phyloP scores from a whole-genome alignment of 30 jellyfish, hydroid and myxozoan genomes.

The Aurelia sp. region DNA sequence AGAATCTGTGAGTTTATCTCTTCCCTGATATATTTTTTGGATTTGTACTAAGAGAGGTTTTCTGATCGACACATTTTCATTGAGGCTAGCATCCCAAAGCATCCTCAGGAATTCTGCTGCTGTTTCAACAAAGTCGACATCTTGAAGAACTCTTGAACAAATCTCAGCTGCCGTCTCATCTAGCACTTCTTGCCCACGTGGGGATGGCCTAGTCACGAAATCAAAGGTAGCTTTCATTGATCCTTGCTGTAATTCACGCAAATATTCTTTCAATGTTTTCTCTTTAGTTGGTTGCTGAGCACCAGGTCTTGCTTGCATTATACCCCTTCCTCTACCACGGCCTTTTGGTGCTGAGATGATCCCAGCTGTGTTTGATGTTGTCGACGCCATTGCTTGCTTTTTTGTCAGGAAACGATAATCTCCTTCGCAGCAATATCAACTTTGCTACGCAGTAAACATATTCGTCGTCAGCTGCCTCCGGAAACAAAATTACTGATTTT shows the following conservation, averaged over 20 bases:
- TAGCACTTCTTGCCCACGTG: conserved; percentile 1
- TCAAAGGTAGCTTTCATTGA: conserved; percentile 13
- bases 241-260: conserved; percentile 10
- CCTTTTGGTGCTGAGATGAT: conserved; percentile 5
- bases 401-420: too few species aligned
- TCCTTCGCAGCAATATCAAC: too few species aligned
- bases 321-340: conserved; percentile 69
- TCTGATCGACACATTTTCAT: conserved; percentile 33
- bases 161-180: conserved; percentile 31
- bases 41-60: conserved; percentile 48
- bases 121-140: conserved; percentile 48
- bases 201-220: conserved; percentile 17
- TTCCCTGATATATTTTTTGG: conserved; percentile 51
- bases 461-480: too few species aligned
- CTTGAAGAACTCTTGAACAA: conserved; percentile 8
- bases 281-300: neutral
- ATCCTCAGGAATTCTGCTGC: conserved; percentile 26
- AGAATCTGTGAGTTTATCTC: conserved; percentile 35
- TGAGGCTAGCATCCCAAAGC: conserved; percentile 40
- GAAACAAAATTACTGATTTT: too few species aligned
- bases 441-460: too few species aligned
- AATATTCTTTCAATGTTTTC: conserved; percentile 8
- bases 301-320: conserved; percentile 1
- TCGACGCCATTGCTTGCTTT: too few species aligned
- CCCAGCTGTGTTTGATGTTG: too few species aligned